Evolutionary conservation across 2,888 invertebrate species (phyloP), one percentile per base, ranked within the genome.

Genomic region (Melanostoma mellinum): DNA sequence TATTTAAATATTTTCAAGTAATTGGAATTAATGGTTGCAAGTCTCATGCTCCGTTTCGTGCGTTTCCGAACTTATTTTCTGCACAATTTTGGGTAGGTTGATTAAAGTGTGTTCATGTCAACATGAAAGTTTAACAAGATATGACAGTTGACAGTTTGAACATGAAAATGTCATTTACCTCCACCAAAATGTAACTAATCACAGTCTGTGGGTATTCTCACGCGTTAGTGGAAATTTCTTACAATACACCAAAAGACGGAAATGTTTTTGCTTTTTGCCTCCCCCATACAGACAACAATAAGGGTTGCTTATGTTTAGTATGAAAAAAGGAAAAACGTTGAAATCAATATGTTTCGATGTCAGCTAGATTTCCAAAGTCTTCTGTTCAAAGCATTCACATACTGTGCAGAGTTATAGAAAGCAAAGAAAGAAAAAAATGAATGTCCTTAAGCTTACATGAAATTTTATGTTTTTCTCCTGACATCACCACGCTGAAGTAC

Each of bases 151-250:
- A 20, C 20, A 20, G 20, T 20, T 33, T n/a, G 65, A 72, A 72
- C 77, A 78, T 58, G 46, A 52, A 61, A 72, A 53, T 71, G 72
- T 72, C 56, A 77, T 77, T 65, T 77, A 30, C 77, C 55, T 9
- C 44, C 35, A 30, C 3, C 40, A 71, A 33, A 56, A 60, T 52
- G 50, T 32, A 61, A 65, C 68, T 61, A 69, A 61, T 60, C 61
- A 52, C 77, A 78, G 65, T 58, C 65, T 79, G 79, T 63, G 73
- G 46, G 33, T 40, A n/a, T 68, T 77, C 77, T 63, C 81, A 82
- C 72, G 81, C 72, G 65, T 77, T 20, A 20, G 20, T 20, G 20
- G 20, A 20, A 20, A 55, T 68, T 48, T 5, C 5, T 50, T n/a
- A 20, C 38, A 30, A 36, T 2, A 60, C 35, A 8, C 20, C 4